A percentile compares a stretch with the other conserved stretches of the same genome.
Evolutionary conservation across 2,888 invertebrate genomes (phyloP).

Genomic region (Lasius platythorax): DNA sequence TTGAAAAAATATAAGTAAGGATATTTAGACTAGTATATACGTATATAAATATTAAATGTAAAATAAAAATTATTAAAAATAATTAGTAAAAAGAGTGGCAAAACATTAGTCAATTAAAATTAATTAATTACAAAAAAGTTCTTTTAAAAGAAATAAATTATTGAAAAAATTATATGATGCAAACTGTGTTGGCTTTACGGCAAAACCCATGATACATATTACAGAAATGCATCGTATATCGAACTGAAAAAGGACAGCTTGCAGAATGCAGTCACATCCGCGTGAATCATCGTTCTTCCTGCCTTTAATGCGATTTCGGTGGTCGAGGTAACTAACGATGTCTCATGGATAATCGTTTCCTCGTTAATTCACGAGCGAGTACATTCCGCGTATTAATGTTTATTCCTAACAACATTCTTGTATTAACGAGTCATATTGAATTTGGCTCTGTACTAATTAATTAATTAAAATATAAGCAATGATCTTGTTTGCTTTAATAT

Average conservation of each 20-base stretch:
- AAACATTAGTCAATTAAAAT: background rate
- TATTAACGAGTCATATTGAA: background rate
- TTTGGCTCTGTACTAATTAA: conserved; percentile 1
- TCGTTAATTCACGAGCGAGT: conserved; percentile 13
- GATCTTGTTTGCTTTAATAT: conserved; percentile 1
- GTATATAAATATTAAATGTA: background rate
- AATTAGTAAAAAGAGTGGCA: background rate
- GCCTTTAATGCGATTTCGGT: conserved; percentile 66
- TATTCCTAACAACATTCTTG: background rate
- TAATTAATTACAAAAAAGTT: background rate
- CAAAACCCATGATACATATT: conserved; percentile 68
- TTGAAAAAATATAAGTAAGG: background rate
- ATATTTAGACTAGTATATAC: background rate
- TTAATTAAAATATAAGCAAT: conserved; percentile 4
- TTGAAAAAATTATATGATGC: background rate
- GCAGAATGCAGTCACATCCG: conserved; percentile 58
- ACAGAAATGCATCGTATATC: conserved; percentile 45
- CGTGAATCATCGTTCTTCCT: conserved; percentile 72
- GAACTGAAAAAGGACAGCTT: conserved; percentile 41
- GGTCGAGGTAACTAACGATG: conserved; percentile 36
- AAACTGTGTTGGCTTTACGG: conserved; percentile 36
- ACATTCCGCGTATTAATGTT: background rate
- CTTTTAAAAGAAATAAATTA: background rate
- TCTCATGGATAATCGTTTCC: conserved; percentile 56
- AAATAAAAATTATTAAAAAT: background rate